Conservation (phyloP, 2,797 vertebrate species). For the Myioborus melanocephalus region DNA sequence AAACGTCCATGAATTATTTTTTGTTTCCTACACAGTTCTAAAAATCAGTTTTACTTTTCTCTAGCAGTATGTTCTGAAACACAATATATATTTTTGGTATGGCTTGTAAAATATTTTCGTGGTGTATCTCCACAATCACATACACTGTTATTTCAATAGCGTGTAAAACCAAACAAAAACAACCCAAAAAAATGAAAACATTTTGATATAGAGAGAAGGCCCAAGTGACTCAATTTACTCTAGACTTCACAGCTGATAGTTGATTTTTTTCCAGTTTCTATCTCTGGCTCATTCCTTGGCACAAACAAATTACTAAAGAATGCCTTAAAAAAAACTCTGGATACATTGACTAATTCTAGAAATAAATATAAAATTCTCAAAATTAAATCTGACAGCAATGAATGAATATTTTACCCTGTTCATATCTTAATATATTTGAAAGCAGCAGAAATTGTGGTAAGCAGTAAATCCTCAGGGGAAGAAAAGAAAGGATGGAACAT, state of each 20-base stretch:
- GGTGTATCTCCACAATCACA: neutral
- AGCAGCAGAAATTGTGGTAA: neutral
- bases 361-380: neutral
- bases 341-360: neutral
- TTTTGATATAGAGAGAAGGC: neutral
- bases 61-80: neutral
- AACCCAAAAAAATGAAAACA: neutral
- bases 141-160: accelerated
- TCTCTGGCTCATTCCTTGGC: neutral
- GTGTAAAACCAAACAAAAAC: neutral
- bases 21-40: neutral
- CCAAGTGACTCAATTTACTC: neutral
- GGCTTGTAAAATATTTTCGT: neutral
- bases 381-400: neutral
- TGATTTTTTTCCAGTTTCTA: neutral
- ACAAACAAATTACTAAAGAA: neutral
- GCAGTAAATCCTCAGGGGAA: accelerated
- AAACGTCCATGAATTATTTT: neutral
- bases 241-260: neutral
- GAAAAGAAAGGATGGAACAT: neutral
- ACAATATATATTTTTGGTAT: neutral
- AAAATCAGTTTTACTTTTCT: neutral
- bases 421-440: neutral
- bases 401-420: neutral
- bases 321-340: neutral